phyloP scores from a whole-genome alignment of 2,113 vertebrate species.

The Burhinus bistriatus region DNA sequence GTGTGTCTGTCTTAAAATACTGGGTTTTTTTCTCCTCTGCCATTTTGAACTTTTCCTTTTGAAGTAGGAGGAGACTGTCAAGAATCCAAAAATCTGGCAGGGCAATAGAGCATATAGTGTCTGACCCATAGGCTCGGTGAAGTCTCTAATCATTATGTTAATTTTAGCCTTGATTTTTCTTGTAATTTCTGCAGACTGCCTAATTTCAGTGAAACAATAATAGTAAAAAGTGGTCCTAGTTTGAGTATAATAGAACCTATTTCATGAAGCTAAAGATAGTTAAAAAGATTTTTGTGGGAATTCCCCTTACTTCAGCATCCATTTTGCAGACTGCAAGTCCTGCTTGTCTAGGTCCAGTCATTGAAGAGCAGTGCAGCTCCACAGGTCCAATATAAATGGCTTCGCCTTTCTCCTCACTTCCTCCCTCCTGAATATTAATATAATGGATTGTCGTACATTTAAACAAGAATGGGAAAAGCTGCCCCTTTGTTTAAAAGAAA shows the following conservation, averaged over 20 bases:
- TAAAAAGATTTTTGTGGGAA: background rate
- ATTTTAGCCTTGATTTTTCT: background rate
- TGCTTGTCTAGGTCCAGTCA: background rate
- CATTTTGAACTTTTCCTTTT: background rate
- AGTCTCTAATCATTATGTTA: background rate
- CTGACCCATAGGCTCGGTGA: background rate
- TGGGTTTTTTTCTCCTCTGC: background rate
- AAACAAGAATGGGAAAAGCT: background rate
- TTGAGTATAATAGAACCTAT: background rate
- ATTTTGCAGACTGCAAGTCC: background rate
- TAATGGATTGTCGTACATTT: background rate
- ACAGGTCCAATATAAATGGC: accelerated
- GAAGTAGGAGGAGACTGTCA: background rate
- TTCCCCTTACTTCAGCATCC: accelerated
- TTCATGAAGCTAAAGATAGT: background rate
- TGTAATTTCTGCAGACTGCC: background rate
- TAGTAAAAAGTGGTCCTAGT: background rate
- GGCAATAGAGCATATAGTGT: background rate
- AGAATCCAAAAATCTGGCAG: background rate
- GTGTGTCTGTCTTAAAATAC: background rate
- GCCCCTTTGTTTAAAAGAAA: background rate
- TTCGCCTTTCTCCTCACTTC: background rate
- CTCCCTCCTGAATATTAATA: background rate
- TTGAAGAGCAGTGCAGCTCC: background rate
- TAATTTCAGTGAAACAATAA: background rate